Conservation (phyloP, 23 tunicate species). For the Oikopleura dioica region DNA sequence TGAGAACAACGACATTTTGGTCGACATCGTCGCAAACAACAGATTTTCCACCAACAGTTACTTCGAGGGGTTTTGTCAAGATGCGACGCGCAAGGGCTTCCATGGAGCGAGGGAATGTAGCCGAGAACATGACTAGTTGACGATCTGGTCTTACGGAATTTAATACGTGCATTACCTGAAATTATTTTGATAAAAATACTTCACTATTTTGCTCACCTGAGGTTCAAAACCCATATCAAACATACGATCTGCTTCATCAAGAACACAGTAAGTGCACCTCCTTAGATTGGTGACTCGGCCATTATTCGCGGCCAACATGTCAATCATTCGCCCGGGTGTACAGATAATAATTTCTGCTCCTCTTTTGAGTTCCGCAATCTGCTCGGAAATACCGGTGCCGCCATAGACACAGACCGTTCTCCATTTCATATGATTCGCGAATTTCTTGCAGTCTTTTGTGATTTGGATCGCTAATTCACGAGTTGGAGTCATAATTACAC, state of each 20-base stretch:
- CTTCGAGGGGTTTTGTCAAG: slow-evolving; percentile 69
- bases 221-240: slow-evolving; percentile 99
- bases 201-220: too few relatives aligned
- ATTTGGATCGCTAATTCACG: slow-evolving; percentile 85
- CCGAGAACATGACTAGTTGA: slow-evolving; percentile 84
- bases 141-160: slow-evolving; percentile 89
- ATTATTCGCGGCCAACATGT: slow-evolving; percentile 78
- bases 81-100: slow-evolving; percentile 85
- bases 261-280: slow-evolving; percentile 75
- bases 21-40: slow-evolving; percentile 87
- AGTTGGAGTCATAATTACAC: slow-evolving; percentile 83
- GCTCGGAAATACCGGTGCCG: slow-evolving; percentile 97
- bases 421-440: slow-evolving; percentile 35
- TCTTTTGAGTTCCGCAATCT: slow-evolving; percentile 87
- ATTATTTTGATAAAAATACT: background rate
- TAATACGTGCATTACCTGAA: slow-evolving; percentile 62
- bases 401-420: slow-evolving; percentile 89
- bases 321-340: slow-evolving; percentile 98
- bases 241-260: slow-evolving; percentile 97
- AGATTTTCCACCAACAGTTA: slow-evolving; percentile 86
- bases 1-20: slow-evolving; percentile 56
- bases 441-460: slow-evolving; percentile 86
- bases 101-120: slow-evolving; percentile 96
- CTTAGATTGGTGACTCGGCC: slow-evolving; percentile 91
- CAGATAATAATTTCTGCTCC: slow-evolving; percentile 98